Base-by-base conservation (phyloP, 2,888 invertebrate genomes). In the Himalopsyche japonica region DNA sequence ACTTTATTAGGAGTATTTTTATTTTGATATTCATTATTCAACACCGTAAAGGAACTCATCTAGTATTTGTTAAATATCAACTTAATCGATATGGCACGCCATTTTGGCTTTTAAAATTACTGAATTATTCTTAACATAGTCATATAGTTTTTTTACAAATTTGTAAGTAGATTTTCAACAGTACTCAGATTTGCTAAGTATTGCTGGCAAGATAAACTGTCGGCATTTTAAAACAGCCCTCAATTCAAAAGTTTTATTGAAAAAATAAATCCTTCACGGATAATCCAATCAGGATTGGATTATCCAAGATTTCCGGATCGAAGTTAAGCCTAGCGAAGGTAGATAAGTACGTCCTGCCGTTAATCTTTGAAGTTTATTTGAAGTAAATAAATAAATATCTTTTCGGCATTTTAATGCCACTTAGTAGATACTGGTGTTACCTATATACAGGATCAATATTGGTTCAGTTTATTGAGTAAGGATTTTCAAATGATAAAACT, bases 271-370 rank as follows among this genome's bases (percentile, higher is more conserved):
- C 79, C 27, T 80, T 34, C 34, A 76, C 76, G 48, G 81, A 18
- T 84, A 84, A 84, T 81, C 84, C 84, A 84, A 84, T 84, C 84
- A 49, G 15, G 70, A 70, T 15, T 27, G 81, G 82, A 84, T 84
- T 82, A 84, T 81, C 84, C 70, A 81, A 78, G 78, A 84, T 84
- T 84, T 84, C 84, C 84, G 78, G 84, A 30, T 18, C 70, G 84
- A 79, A 78, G 77, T 34, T 24, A n/a, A 37, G n/a, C n/a, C n/a
- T 32, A 2, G 30, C 37, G n/a, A 20, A 70, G 27, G 24, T 70
- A 70, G 27, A 27, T 70, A 24, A 27, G 24, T 24, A 70, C 70
- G 27, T 27, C 70, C 24, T 70, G 27, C 12, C 27, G 70, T 70
- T 70, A 27, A 70, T 70, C 70, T 70, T 70, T 70, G 27, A 70